Evolutionary conservation across 2,888 invertebrate genomes (phyloP).

Genomic region (Caenorhabditis sulstoni): DNA sequence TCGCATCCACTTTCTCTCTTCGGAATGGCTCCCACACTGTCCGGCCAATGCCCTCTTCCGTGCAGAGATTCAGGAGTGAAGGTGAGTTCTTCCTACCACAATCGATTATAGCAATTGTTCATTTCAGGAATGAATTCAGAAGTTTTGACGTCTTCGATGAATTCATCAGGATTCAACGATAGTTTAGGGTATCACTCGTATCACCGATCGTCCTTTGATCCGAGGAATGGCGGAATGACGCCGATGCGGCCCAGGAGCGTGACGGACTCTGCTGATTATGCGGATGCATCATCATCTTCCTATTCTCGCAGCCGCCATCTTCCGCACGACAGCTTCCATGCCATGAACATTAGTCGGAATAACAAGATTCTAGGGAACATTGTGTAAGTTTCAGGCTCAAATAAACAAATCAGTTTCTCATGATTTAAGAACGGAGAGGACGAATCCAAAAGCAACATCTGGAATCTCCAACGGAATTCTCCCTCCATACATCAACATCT

Average conservation of each 20-base stretch:
- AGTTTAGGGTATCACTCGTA: slow-evolving; percentile 54
- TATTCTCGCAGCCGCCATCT: slow-evolving; percentile 23
- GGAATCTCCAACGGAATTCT: slow-evolving; percentile 52
- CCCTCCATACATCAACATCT: slow-evolving; percentile 57
- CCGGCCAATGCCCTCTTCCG: slow-evolving; percentile 62
- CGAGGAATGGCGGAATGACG: slow-evolving; percentile 28
- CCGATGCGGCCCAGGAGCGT: slow-evolving; percentile 54
- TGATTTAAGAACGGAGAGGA: slow-evolving; percentile 42
- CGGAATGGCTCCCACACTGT: slow-evolving; percentile 47
- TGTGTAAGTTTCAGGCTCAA: slow-evolving; percentile 27
- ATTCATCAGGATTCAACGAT: slow-evolving; percentile 48
- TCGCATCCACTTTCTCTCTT: slow-evolving; percentile 45
- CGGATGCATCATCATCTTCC: slow-evolving; percentile 9
- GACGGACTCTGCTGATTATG: slow-evolving; percentile 47
- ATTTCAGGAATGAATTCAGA: slow-evolving; percentile 56
- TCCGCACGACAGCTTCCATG: slow-evolving; percentile 50
- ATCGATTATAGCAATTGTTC: neutral
- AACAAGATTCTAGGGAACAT: slow-evolving; percentile 46
- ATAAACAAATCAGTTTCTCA: neutral
- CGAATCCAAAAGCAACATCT: slow-evolving; percentile 21
- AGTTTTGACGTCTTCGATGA: slow-evolving; percentile 46
- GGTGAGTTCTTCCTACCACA: slow-evolving; percentile 38
- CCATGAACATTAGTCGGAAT: slow-evolving; percentile 7
- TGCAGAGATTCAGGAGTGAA: slow-evolving; percentile 77
- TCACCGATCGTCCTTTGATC: slow-evolving; percentile 50